Base-by-base conservation (phyloP, 2,113 vertebrate species). In the Pomatostomus ruficeps region DNA sequence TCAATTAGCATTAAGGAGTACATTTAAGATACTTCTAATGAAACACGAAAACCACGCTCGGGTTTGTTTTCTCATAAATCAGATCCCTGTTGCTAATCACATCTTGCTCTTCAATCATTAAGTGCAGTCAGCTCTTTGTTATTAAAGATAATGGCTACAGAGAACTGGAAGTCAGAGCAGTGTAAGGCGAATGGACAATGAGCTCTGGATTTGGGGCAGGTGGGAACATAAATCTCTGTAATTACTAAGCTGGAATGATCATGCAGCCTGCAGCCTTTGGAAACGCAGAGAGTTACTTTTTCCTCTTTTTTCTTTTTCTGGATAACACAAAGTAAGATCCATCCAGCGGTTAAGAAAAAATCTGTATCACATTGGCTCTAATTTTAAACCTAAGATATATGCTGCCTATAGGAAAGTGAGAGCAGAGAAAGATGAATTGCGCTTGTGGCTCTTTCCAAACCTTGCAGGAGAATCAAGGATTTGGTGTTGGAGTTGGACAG, bases 11-110 rank as follows among this genome's bases (percentile, higher is more conserved):
- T 78, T 94, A 84, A 76, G 88, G 66, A 88, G 92, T 74, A 89
- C 73, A 55, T 82, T 92, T 84, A 89, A 97, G 96, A 88, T 97
- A 74, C 85, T 96, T 96, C 82, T 90, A 96, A 91, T 95, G 89
- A 97, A 97, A 96, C 46, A 22, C 83, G 65, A 95, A 97, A 95
- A 95, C 95, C 65, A 83, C 45, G 14, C 81, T 94, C 24, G 10
- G 4, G 72, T 96, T 98, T 97, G 93, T 97, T 96, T 96, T 95
- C 79, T 93, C 86, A 94, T 97, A 93, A 97, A 96, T 97, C 94
- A 93, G 42, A 76, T 95, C 95, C 48, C 22, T 70, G 51, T 91
- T 96, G 72, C 86, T 92, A 95, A 97, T 95, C 85, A 96, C 68
- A 96, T 66, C 89, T 84, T 81, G 74, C 78, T 96, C 82, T 95